Conservation (phyloP, 2,113 vertebrate species). For the Colinus virginianus region DNA sequence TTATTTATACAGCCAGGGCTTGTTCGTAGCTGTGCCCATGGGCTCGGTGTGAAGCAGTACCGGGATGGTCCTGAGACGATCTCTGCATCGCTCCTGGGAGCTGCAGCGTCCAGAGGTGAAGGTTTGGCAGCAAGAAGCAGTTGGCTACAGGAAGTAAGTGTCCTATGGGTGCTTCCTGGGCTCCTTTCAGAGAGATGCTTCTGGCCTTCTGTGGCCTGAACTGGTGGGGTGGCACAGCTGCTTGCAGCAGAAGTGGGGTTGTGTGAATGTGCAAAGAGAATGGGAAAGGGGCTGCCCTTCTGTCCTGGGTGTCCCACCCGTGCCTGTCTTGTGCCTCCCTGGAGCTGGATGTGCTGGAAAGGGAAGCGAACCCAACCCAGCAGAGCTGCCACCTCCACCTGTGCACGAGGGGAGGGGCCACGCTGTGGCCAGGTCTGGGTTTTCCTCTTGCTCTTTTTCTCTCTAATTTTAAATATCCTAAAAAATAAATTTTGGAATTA, state of each 20-base stretch:
- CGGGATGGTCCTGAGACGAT: neutral
- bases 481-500: constrained; percentile 65
- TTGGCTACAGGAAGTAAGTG: accelerated
- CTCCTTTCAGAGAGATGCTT: neutral
- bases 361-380: neutral
- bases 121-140: neutral
- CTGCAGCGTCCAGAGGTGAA: neutral
- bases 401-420: neutral
- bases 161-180: neutral
- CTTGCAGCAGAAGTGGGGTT: neutral
- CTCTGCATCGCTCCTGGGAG: neutral
- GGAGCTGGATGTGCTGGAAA: neutral
- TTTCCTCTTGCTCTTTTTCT: neutral
- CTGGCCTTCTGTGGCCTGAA: neutral
- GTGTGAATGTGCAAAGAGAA: neutral
- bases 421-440: neutral
- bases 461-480: constrained; percentile 16
- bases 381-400: neutral
- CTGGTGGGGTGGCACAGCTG: neutral
- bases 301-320: neutral
- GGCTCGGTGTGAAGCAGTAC: neutral
- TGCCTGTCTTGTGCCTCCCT: accelerated
- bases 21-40: neutral
- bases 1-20: constrained; percentile 18
- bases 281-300: neutral